Percentiles rank a stretch among this genome's conserved stretches.
Conservation (phyloP, 2,113 vertebrate genomes). For the Rhipidura dahli region DNA sequence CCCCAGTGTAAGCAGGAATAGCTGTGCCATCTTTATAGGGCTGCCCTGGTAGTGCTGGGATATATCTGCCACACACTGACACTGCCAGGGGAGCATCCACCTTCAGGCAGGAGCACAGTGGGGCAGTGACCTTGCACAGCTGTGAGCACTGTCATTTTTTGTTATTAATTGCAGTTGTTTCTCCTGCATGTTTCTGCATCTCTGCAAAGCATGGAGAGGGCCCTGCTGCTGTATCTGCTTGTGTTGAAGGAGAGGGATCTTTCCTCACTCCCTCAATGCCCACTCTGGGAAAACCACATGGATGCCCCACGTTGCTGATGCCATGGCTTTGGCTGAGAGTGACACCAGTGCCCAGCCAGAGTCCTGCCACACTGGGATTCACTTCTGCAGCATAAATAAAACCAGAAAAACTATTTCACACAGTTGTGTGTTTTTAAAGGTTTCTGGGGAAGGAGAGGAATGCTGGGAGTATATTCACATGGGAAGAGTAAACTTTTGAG, state of each 20-base stretch:
- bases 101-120: not conserved
- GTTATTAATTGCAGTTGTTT: not conserved
- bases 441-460: not conserved
- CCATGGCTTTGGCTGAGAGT: not conserved
- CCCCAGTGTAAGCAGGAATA: not conserved
- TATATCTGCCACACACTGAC: not conserved
- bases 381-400: not conserved
- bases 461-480: accelerated
- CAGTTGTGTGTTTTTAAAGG: not conserved
- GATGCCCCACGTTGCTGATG: accelerated
- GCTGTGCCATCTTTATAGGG: not conserved
- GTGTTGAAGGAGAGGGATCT: not conserved
- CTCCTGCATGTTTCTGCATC: not conserved
- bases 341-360: not conserved
- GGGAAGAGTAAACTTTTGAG: not conserved
- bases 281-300: not conserved
- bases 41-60: not conserved
- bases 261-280: not conserved
- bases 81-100: not conserved
- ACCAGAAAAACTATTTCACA: not conserved
- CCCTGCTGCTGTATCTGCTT: not conserved
- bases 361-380: not conserved
- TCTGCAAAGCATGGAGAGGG: not conserved
- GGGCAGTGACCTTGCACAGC: not conserved
- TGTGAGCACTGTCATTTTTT: not conserved